Percentiles rank a stretch among this genome's conserved stretches.
Conservation (phyloP, 2,113 vertebrate genomes). For the Cichladusa arquata region DNA sequence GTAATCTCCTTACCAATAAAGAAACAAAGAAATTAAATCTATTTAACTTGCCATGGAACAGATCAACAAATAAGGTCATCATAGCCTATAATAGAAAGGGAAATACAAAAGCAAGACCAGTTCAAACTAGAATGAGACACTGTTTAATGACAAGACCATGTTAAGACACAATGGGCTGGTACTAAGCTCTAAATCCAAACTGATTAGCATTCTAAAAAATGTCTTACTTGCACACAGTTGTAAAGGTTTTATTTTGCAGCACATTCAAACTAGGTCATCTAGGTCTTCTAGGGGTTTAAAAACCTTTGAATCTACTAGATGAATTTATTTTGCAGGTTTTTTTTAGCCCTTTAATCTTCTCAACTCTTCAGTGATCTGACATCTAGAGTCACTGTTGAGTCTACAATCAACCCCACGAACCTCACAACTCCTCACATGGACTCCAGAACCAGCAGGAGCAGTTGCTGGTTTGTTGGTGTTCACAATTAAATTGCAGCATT, state of each 20-base stretch:
- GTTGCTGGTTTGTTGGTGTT: neutral
- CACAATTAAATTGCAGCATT: neutral
- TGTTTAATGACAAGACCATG: neutral
- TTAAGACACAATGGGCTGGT: neutral
- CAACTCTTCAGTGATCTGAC: neutral
- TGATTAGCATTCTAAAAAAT: neutral
- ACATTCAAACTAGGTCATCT: neutral
- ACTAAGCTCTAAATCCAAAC: neutral
- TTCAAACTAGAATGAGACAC: neutral
- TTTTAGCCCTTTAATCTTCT: neutral
- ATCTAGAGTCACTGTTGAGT: neutral
- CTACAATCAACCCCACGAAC: neutral
- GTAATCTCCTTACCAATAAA: neutral
- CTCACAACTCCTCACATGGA: neutral
- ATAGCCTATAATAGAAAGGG: neutral
- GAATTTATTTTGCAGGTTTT: neutral
- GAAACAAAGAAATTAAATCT: neutral
- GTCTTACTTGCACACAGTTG: neutral
- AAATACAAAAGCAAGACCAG: neutral
- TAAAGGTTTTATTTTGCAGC: neutral
- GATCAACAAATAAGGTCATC: neutral
- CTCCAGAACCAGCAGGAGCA: neutral
- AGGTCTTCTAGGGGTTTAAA: neutral
- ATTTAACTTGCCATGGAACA: neutral
- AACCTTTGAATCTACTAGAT: neutral